Evolutionary conservation across 2,113 vertebrate genomes (phyloP), one percentile per base, ranked within the genome.

Genomic region (Pluvianellus socialis): DNA sequence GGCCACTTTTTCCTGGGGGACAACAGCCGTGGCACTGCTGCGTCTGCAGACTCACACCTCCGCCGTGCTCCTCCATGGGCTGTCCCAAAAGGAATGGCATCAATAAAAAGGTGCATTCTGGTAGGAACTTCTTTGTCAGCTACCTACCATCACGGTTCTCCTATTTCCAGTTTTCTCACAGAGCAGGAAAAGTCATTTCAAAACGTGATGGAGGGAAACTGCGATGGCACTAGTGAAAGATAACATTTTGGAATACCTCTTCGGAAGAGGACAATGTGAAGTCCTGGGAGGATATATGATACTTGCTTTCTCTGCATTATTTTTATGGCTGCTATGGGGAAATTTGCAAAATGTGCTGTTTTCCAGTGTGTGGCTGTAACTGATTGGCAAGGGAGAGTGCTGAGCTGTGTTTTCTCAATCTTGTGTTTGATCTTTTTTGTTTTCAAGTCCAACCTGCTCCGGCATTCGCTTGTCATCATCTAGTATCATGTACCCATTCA

Each of bases 361-460:
- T 74, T 80, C 88, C 9, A 1, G 33, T 7, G n/a, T 15, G 10
- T 8, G 52, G 47, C 63, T 67, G 53, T 19, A 85, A 50, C 62
- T 59, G 76, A 23, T 16, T 23, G 56, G 38, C 18, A 42, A 62
- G 1, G 3, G 68, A 72, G 72, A 82, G 44, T 79, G 73, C 86
- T 87, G 91, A 91, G 88, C 40, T 82, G 83, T 49, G 14, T 95
- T 96, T 95, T 93, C 71, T 83, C 56, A 56, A 7, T 22, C 68
- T 92, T 6, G 5, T 68, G 30, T 94, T 96, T 89, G 76, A 95
- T 92, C 76, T 93, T 77, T 67, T 85, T 47, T 52, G 79, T 83
- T 89, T 91, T 80, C 86, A 70, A 95, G 88, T 86, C 82, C 68
- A 80, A 52, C 65, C 76, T 75, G 76, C 75, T 83, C 0, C 59